Evolutionary conservation across 37 sponge, comb jelly and placozoan genomes (phyloP), one percentile per base, ranked within the genome.

Genomic region (Bolinopsis microptera): DNA sequence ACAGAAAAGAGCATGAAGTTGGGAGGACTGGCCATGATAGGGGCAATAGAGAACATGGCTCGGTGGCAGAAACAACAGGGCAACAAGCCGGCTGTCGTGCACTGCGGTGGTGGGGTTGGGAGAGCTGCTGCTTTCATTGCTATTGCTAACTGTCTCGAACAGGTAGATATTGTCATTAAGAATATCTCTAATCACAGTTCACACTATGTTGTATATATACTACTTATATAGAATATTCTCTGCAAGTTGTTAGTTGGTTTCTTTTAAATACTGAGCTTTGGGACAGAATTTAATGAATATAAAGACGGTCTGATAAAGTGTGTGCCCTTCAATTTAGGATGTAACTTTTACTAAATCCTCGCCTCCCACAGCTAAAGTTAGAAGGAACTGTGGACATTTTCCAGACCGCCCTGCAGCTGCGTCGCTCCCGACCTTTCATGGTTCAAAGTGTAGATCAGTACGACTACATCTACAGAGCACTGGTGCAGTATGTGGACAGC

Each of bases 381-480:
- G 93, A 93, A 48, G 93, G 93, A 13, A 93, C 80, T 9, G 67
- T 93, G 16, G 93, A 93, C 40, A 76, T 93, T 16, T 93, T 93
- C 93, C 93, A 93, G 68, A 93, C 77, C 18, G 93, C 76, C 9
- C 76, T 76, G 69, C 68, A 76, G 32, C 77, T 37, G 1, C 80
- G 93, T 25, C 38, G 93, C n/a, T 27, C 76, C 61, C 61, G 93
- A 21, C 93, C 93, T 38, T 76, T 76, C 48, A 38, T 93, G 41
- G 93, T 93, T 32, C 48, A 76, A 21, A 93, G 67, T 33, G 76
- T 76, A 32, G 93, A 93, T 37, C 69, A 93, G 37, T 93, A 93
- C 75, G 35, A 3, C 39, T 69, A 69, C 39, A 37, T 69, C 0
- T 93, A 93, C 75, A 24, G 70, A 69, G 38, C 93, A 0, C 93